Percentiles rank a stretch among this genome's conserved stretches.
Conservation (phyloP, 2,888 invertebrate species). For the Spilarctia lutea region DNA sequence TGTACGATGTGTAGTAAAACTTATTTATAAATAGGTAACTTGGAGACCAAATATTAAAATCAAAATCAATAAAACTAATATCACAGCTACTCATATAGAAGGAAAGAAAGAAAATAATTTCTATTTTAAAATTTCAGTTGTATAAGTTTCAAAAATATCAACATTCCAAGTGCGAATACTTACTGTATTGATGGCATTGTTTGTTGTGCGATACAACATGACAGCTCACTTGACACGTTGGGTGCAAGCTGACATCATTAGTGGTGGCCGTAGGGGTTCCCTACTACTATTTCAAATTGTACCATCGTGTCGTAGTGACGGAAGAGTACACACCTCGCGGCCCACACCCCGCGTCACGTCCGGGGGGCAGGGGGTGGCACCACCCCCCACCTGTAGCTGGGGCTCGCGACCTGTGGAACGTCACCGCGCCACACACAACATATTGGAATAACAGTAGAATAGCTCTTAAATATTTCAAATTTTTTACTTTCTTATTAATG, state of each 20-base stretch:
- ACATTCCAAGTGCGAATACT: neutral
- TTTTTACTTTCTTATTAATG: neutral
- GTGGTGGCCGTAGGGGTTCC: constrained; percentile 14
- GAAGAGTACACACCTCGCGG: constrained; percentile 14
- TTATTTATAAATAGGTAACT: neutral
- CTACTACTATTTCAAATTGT: constrained; percentile 35
- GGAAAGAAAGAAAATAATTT: too few relatives aligned
- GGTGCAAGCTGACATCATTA: constrained; percentile 33
- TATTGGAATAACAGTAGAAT: neutral
- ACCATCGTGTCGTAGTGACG: constrained; percentile 15
- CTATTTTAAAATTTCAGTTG: neutral
- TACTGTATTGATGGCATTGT: neutral
- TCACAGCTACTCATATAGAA: neutral
- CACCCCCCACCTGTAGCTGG: constrained; percentile 58
- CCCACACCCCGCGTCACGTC: constrained; percentile 19
- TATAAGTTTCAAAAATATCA: neutral
- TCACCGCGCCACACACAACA: constrained; percentile 5
- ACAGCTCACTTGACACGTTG: constrained; percentile 5
- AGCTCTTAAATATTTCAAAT: neutral
- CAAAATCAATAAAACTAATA: neutral
- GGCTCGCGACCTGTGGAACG: constrained; percentile 59
- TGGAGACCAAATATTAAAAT: neutral
- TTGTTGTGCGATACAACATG: neutral
- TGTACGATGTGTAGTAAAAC: neutral
- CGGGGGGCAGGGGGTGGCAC: constrained; percentile 10